phyloP scores from a whole-genome alignment of 1,140 invertebrate genomes.

The Leptinotarsa defecta region DNA sequence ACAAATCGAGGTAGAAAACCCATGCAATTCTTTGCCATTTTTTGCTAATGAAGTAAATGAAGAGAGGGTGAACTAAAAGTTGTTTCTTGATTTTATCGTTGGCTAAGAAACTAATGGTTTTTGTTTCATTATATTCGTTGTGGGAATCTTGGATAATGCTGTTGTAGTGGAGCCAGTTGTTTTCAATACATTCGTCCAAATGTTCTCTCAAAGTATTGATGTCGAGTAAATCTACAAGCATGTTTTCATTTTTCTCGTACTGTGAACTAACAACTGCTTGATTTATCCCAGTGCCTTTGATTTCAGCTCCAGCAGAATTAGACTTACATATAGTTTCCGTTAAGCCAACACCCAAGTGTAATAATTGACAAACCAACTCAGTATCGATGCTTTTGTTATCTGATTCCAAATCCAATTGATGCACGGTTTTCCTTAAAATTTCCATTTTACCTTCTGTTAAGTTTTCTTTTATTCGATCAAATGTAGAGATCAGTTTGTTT shows the following conservation, averaged over 20 bases:
- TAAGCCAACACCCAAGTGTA: slow-evolving; percentile 35
- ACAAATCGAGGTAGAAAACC: slow-evolving; percentile 36
- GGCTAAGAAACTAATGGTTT: slow-evolving; percentile 28
- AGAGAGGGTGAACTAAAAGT: slow-evolving; percentile 34
- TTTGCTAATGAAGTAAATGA: slow-evolving; percentile 35
- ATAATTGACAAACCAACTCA: slow-evolving; percentile 32
- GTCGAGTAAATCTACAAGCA: slow-evolving; percentile 20
- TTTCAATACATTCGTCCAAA: slow-evolving; percentile 39
- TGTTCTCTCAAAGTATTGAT: slow-evolving; percentile 26
- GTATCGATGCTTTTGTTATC: slow-evolving; percentile 24
- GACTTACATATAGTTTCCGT: background rate
- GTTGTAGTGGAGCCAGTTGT: slow-evolving; percentile 30
- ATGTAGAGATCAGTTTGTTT: slow-evolving; percentile 12
- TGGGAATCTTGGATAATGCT: slow-evolving; percentile 36
- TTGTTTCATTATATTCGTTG: slow-evolving; percentile 30
- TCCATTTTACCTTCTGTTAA: slow-evolving; percentile 2
- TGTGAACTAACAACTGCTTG: too few species aligned
- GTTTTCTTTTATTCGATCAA: background rate
- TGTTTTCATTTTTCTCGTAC: background rate
- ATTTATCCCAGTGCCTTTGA: too few species aligned
- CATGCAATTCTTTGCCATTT: slow-evolving; percentile 32
- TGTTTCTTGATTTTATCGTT: slow-evolving; percentile 30
- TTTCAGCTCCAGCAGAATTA: background rate
- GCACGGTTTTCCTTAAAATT: slow-evolving; percentile 28
- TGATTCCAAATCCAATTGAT: slow-evolving; percentile 6